phyloP scores from a whole-genome alignment of 2,888 invertebrate genomes.

The Camponotus fellah region DNA sequence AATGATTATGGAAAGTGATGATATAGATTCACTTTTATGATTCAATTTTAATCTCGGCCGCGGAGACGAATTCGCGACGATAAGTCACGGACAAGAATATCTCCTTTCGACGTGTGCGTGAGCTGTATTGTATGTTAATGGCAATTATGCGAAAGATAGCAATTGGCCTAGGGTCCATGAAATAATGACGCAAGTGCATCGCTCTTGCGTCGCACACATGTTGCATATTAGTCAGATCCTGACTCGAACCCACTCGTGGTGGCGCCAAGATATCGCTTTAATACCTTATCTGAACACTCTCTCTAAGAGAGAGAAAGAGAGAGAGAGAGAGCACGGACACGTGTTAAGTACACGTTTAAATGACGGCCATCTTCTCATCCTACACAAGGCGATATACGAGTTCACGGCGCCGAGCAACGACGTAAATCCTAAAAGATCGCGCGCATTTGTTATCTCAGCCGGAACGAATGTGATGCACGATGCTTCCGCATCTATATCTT shows the following conservation, averaged over 20 bases:
- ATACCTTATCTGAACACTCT: slow-evolving; percentile 21
- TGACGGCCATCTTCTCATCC: slow-evolving; percentile 1
- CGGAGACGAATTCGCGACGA: slow-evolving; percentile 68
- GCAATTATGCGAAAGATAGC: slow-evolving; percentile 54
- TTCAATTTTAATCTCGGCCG: slow-evolving; percentile 35
- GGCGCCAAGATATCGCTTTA: slow-evolving; percentile 65
- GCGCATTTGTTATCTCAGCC: slow-evolving; percentile 34
- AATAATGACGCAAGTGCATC: slow-evolving; percentile 69
- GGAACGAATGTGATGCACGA: slow-evolving; percentile 22
- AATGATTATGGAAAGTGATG: slow-evolving; percentile 18
- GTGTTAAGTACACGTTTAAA: slow-evolving; percentile 46
- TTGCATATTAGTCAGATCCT: not conserved
- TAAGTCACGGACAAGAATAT: slow-evolving; percentile 70
- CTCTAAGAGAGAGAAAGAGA: not conserved
- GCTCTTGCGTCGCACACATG: slow-evolving; percentile 16
- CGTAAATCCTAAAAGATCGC: slow-evolving; percentile 42
- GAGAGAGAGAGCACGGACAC: slow-evolving; percentile 20
- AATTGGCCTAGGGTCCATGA: slow-evolving; percentile 62
- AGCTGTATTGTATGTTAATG: slow-evolving; percentile 79
- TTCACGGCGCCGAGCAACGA: slow-evolving; percentile 29
- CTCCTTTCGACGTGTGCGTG: slow-evolving; percentile 50
- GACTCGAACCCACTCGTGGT: slow-evolving; percentile 39
- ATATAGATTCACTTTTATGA: slow-evolving; percentile 55
- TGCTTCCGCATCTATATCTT: slow-evolving; percentile 1
- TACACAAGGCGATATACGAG: slow-evolving; percentile 9